Evolutionary conservation across 2,888 invertebrate genomes (phyloP).

Genomic region (Rotaria magnacalcarata): DNA sequence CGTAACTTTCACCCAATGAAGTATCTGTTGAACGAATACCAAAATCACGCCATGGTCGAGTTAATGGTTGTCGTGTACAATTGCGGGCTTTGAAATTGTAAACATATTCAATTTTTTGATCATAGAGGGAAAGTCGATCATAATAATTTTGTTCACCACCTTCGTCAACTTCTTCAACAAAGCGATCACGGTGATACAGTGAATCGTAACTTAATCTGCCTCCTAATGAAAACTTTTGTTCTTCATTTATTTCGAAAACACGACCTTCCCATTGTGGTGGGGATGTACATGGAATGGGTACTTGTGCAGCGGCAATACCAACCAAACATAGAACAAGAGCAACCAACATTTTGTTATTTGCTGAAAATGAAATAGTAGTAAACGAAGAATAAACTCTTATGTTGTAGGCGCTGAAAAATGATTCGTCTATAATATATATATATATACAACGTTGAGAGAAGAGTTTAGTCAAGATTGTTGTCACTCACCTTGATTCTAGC

Average conservation of each 20-base stretch:
- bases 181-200: slow-evolving; percentile 42
- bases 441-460: not conserved
- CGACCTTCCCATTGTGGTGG: slow-evolving; percentile 46
- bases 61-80: slow-evolving; percentile 33
- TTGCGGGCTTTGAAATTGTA: slow-evolving; percentile 42
- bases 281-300: slow-evolving; percentile 41
- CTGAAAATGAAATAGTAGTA: not conserved
- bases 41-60: slow-evolving; percentile 44
- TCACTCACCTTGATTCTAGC: not conserved
- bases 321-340: not conserved
- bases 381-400: not conserved
- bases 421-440: not conserved
- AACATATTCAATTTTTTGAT: slow-evolving; percentile 39
- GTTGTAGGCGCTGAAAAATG: not conserved
- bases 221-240: not conserved
- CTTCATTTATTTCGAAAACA: not conserved
- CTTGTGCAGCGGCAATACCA: not conserved
- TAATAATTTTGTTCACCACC: slow-evolving; percentile 38
- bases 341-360: not conserved
- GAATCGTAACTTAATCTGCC: slow-evolving; percentile 43
- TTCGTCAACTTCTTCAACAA: slow-evolving; percentile 41
- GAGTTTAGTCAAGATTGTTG: not conserved
- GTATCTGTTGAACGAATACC: slow-evolving; percentile 34
- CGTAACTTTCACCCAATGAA: slow-evolving; percentile 38
- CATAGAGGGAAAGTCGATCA: slow-evolving; percentile 37